These are phyloP conservation scores for Morpho achilles DNA, from an alignment of 2,888 invertebrate species.

Conservation along the genomic window DNA sequence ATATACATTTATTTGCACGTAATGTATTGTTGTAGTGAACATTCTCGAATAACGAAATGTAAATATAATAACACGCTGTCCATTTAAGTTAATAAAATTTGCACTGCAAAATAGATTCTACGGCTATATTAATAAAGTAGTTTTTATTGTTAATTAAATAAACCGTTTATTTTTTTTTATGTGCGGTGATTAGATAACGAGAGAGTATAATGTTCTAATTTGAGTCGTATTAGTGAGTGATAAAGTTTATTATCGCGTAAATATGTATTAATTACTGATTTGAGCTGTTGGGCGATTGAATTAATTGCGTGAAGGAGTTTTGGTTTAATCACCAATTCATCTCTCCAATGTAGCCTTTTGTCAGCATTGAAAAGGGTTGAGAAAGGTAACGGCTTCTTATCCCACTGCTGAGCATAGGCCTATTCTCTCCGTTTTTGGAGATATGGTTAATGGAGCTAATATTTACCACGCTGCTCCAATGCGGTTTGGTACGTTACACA, in stretches of 20 bases:
- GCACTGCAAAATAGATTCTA: constrained; percentile 5
- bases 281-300: constrained; percentile 13
- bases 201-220: constrained; percentile 1
- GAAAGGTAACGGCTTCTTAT: too few species aligned
- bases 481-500: too few species aligned
- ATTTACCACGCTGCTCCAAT: too few species aligned
- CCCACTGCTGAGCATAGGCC: too few species aligned
- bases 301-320: constrained; percentile 9
- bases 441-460: too few species aligned
- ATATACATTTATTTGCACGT: too few species aligned
- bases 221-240: background rate
- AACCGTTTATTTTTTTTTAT: constrained; percentile 6
- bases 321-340: background rate
- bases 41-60: constrained; percentile 4
- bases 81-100: constrained; percentile 7
- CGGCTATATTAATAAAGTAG: background rate
- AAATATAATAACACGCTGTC: constrained; percentile 8
- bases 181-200: constrained; percentile 12
- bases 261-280: constrained; percentile 10
- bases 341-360: background rate
- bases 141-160: background rate
- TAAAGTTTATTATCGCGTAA: background rate
- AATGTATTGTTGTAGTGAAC: too few species aligned
- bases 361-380: too few species aligned
- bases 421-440: too few species aligned